Evolutionary conservation across 1,140 invertebrate genomes (phyloP).

Genomic region (Coelopa frigida): DNA sequence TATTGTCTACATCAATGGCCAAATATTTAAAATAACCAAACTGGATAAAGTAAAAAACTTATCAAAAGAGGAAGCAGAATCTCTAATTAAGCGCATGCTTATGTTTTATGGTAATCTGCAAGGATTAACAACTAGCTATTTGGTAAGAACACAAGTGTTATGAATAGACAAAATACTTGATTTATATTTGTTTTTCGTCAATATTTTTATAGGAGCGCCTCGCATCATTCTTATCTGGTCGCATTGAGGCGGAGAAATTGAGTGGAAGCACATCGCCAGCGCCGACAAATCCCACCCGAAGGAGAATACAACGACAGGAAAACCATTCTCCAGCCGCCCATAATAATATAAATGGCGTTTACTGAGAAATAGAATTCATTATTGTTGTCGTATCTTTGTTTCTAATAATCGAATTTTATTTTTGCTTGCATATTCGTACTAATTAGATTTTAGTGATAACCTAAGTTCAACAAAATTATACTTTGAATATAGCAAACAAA

Average conservation of each 20-base stretch:
- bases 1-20: conserved; percentile 34
- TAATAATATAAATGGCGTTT: conserved; percentile 43
- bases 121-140: conserved; percentile 28
- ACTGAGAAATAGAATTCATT: conserved; percentile 39
- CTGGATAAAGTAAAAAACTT: conserved; percentile 34
- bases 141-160: too few species aligned
- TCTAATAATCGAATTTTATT: conserved; percentile 40
- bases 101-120: conserved; percentile 35
- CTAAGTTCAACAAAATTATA: too few species aligned
- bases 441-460: too few species aligned
- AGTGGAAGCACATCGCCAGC: conserved; percentile 22
- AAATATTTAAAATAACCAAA: conserved; percentile 33
- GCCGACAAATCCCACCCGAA: conserved; percentile 19
- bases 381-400: conserved; percentile 39
- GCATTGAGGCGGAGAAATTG: conserved; percentile 42
- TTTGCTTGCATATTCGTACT: conserved; percentile 36
- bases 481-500: too few species aligned
- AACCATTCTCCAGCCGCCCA: conserved; percentile 33
- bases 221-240: conserved; percentile 37
- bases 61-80: conserved; percentile 40
- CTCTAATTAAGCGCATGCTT: conserved; percentile 31
- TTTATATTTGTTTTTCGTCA: not conserved
- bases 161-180: too few species aligned
- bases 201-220: conserved; percentile 30
- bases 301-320: conserved; percentile 21